phyloP scores from a whole-genome alignment of 2,888 invertebrate species.

The Idaea aversata region DNA sequence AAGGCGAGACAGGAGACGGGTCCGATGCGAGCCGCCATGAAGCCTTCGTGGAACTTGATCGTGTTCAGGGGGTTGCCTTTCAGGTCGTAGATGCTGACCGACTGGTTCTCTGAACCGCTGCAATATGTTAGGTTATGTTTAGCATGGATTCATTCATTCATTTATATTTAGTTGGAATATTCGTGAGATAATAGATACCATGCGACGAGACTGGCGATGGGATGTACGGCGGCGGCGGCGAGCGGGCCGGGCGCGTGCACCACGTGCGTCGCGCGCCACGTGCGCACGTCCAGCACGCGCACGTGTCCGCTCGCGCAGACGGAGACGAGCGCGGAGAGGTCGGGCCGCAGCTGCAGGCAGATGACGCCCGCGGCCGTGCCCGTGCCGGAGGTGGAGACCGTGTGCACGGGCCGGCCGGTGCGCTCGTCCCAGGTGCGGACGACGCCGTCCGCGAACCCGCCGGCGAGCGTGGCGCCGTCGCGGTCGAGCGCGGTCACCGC shows the following conservation, averaged over 20 bases:
- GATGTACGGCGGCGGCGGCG: conserved; percentile 5
- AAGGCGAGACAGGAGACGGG: conserved; percentile 93
- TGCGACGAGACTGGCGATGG: not conserved
- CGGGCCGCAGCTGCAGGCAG: conserved; percentile 82
- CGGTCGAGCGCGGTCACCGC: conserved; percentile 70
- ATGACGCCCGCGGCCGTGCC: conserved; percentile 88
- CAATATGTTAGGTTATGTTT: conserved; percentile 32
- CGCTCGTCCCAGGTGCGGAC: conserved; percentile 88
- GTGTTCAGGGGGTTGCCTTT: conserved; percentile 87
- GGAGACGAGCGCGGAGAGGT: not conserved
- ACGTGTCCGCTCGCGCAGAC: too few relatives aligned
- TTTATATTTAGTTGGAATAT: too few relatives aligned
- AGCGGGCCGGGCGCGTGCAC: not conserved
- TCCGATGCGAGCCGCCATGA: conserved; percentile 90
- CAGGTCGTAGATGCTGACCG: conserved; percentile 88
- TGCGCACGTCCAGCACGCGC: conserved; percentile 81
- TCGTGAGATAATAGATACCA: too few relatives aligned
- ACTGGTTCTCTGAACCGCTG: conserved; percentile 88
- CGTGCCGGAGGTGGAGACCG: conserved; percentile 90
- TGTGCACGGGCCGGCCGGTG: conserved; percentile 80
- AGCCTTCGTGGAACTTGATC: conserved; percentile 94
- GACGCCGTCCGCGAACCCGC: conserved; percentile 85
- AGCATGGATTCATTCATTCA: too few relatives aligned
- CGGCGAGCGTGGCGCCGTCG: conserved; percentile 29
- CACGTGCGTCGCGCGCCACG: conserved; percentile 58